A percentile compares a stretch with the other conserved stretches of the same genome.
Conservation (phyloP, 2,113 vertebrate species). For the Lipotes vexillifer region DNA sequence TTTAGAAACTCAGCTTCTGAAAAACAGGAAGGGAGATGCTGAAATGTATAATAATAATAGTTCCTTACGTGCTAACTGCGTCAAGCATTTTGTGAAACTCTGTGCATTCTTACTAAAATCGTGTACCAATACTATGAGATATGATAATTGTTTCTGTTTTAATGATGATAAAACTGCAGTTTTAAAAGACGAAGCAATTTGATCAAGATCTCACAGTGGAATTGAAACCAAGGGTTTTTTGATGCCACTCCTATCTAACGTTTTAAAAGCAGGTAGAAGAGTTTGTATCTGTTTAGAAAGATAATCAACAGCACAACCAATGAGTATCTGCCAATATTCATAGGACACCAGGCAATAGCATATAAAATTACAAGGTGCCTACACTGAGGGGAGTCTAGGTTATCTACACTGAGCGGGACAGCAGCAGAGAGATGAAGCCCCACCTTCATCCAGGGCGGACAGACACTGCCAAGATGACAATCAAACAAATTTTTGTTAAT, state of each 20-base stretch:
- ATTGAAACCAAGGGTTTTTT: background rate
- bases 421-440: background rate
- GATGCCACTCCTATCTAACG: background rate
- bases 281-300: background rate
- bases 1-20: background rate
- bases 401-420: background rate
- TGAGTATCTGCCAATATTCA: background rate
- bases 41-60: background rate
- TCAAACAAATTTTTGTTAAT: background rate
- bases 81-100: background rate
- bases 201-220: background rate
- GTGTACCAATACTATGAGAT: background rate
- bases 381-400: background rate
- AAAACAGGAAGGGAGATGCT: background rate
- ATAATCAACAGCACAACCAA: background rate
- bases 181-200: background rate
- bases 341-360: rapidly evolving
- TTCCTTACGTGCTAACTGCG: background rate
- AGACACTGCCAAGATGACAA: background rate
- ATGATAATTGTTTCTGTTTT: background rate
- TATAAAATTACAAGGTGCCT: background rate
- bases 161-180: background rate
- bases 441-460: background rate
- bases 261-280: background rate
- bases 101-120: background rate